phyloP scores from a whole-genome alignment of 2,888 invertebrate species.

The Aethes cnicana region DNA sequence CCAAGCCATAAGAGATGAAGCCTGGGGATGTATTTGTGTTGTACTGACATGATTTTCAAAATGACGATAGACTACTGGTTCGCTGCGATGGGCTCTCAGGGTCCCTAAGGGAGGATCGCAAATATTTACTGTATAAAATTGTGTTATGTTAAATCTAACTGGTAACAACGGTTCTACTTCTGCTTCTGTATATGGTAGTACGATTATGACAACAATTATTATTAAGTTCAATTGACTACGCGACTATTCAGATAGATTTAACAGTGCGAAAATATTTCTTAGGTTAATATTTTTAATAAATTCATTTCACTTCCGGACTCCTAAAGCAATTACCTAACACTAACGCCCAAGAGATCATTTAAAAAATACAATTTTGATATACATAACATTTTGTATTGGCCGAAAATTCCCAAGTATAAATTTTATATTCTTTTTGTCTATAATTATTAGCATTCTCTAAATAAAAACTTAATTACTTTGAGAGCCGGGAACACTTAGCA shows the following conservation, averaged over 20 bases:
- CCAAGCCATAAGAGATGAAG: no score
- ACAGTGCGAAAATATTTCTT: conserved; percentile 82
- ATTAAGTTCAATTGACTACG: conserved; percentile 61
- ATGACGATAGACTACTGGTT: no score
- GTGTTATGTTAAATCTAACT: conserved; percentile 56
- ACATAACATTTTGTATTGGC: conserved; percentile 77
- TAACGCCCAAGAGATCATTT: conserved; percentile 80
- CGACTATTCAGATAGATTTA: conserved; percentile 63
- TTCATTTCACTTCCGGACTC: conserved; percentile 80
- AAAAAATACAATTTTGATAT: conserved; percentile 81
- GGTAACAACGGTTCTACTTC: conserved; percentile 70
- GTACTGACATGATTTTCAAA: no score
- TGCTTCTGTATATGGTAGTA: conserved; percentile 46
- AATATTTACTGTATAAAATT: conserved; percentile 24
- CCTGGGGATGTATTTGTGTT: no score
- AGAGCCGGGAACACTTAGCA: conserved; percentile 79
- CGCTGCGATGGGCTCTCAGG: not conserved
- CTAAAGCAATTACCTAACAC: conserved; percentile 78
- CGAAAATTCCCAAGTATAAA: conserved; percentile 73
- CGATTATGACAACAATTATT: conserved; percentile 54
- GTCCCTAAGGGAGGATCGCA: conserved; percentile 1
- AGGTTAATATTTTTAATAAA: conserved; percentile 76
- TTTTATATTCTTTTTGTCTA: conserved; percentile 57
- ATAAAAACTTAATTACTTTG: conserved; percentile 79
- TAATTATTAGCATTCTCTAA: conserved; percentile 67